These are phyloP conservation scores for Lichenostomus cassidix DNA, from an alignment of 2,113 vertebrate genomes.

Conservation along the genomic window DNA sequence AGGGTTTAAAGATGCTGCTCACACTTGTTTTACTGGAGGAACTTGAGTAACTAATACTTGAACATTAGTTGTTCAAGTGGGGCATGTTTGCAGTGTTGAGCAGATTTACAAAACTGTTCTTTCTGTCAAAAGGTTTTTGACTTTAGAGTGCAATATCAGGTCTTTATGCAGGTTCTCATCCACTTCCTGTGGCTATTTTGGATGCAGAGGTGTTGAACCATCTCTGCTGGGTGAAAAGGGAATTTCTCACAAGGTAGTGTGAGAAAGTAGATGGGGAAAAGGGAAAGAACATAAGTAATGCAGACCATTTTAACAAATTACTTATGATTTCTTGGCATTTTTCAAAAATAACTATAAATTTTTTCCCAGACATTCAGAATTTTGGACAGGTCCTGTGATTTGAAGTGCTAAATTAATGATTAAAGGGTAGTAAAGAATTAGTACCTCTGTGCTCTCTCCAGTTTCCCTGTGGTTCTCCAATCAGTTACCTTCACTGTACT, in stretches of 20 bases:
- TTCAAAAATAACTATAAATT: fast-evolving
- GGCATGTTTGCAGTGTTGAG: neutral
- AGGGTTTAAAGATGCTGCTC: neutral
- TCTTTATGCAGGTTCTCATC: neutral
- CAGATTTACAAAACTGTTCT: neutral
- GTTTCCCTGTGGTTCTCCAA: neutral
- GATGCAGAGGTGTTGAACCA: neutral
- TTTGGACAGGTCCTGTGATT: neutral
- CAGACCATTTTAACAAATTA: neutral
- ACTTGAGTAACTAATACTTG: neutral
- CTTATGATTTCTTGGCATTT: neutral
- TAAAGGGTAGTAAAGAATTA: neutral
- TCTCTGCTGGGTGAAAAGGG: neutral
- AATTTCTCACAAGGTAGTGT: neutral
- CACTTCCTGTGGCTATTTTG: neutral
- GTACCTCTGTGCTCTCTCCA: neutral
- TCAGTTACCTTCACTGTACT: neutral
- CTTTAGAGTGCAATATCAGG: neutral
- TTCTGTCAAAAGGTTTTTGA: neutral
- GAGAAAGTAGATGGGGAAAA: neutral
- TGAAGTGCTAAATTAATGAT: neutral
- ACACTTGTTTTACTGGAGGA: neutral
- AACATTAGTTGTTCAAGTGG: neutral
- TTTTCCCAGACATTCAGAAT: neutral
- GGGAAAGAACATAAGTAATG: neutral